A percentile compares a stretch with the other conserved stretches of the same genome.
Conservation (phyloP, 2,888 invertebrate species). For the Tenthredo amoena region DNA sequence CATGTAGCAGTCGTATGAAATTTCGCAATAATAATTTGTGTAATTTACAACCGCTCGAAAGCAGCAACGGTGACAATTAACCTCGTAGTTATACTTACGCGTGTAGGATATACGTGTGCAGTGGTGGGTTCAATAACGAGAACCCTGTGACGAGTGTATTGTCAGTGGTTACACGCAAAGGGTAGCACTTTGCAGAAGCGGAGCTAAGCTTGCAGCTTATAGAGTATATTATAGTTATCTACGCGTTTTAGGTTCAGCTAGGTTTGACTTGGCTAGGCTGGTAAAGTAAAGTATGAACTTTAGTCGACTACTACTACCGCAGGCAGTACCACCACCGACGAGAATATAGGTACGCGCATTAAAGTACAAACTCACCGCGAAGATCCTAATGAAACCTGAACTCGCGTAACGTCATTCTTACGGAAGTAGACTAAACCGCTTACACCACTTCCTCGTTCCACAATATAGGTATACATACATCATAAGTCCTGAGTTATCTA, state of each 20-base stretch:
- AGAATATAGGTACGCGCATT: neutral
- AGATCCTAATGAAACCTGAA: conserved; percentile 47
- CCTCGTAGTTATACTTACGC: neutral
- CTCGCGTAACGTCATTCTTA: conserved; percentile 37
- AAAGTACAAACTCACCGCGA: conserved; percentile 22
- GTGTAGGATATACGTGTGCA: neutral
- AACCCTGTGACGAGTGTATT: conserved; percentile 45
- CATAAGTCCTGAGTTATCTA: too few species aligned
- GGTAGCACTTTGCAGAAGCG: conserved; percentile 42
- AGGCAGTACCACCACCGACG: neutral
- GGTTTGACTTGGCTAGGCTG: neutral
- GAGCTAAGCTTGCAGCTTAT: conserved; percentile 26
- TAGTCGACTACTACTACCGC: neutral
- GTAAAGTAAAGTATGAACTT: conserved; percentile 1
- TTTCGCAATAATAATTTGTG: conserved; percentile 12
- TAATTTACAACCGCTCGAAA: conserved; percentile 29
- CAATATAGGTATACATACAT: too few species aligned
- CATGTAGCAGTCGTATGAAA: neutral
- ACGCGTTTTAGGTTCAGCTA: neutral
- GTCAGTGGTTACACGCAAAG: conserved; percentile 45
- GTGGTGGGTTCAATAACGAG: conserved; percentile 36
- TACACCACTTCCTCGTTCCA: neutral
- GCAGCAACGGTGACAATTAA: conserved; percentile 19
- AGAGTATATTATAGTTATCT: conserved; percentile 18
- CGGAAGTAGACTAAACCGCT: neutral